These are phyloP conservation scores for Tortrix viridana DNA, from an alignment of 2,888 invertebrate species.

Conservation along the genomic window DNA sequence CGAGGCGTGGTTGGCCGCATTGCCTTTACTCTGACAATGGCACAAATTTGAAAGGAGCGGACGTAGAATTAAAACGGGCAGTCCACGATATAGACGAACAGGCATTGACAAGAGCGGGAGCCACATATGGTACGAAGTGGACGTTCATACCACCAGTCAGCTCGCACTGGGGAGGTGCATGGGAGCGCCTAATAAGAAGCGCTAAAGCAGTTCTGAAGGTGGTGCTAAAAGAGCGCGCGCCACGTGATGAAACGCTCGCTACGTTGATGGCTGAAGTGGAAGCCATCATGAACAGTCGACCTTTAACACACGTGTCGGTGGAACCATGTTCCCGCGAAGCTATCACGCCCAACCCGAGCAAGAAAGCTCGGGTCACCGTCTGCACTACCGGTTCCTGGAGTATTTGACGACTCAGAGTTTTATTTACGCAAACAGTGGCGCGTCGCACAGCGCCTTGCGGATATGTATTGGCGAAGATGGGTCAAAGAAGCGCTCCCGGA, in stretches of 20 bases:
- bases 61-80: background rate
- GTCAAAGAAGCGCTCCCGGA: conserved; percentile 10
- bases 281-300: background rate
- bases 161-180: background rate
- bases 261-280: conserved; percentile 3
- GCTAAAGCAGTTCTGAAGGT: background rate
- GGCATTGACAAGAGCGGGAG: background rate
- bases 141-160: background rate
- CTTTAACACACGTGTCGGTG: conserved; percentile 39
- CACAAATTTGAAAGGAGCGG: background rate
- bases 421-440: conserved; percentile 18
- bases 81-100: background rate
- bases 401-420: conserved; percentile 10
- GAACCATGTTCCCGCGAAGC: conserved; percentile 39
- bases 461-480: conserved; percentile 23
- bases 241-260: background rate
- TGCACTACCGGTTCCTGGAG: background rate
- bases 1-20: conserved; percentile 1
- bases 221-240: background rate
- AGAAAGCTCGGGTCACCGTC: background rate
- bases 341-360: conserved; percentile 38
- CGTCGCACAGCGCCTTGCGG: conserved; percentile 13
- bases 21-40: background rate
- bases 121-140: background rate
- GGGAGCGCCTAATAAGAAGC: conserved; percentile 1